A percentile compares a stretch with the other conserved stretches of the same genome.
Conservation (phyloP, 2,888 invertebrate species). For the Latrodectus elegans region DNA sequence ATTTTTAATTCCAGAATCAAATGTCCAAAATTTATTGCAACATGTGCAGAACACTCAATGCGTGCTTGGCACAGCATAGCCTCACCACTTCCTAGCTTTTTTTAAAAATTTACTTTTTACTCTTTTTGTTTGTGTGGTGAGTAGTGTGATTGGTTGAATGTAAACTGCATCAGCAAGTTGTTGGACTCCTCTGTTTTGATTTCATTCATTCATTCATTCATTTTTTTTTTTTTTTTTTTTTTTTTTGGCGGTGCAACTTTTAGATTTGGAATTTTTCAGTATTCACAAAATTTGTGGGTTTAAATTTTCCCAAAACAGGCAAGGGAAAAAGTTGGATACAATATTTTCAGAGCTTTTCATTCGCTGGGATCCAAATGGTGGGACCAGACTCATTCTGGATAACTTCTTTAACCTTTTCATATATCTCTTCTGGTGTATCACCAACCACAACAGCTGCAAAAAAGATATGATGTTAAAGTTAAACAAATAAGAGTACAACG, state of each 20-base stretch:
- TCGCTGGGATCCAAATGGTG: slow-evolving; percentile 96
- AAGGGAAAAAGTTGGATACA: background rate
- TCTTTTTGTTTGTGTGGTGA: no score
- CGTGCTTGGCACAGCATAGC: no score
- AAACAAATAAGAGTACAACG: no score
- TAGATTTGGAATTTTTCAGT: background rate
- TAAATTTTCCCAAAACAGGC: background rate
- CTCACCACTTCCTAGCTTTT: no score
- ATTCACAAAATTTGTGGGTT: background rate
- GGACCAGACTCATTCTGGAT: slow-evolving; percentile 96
- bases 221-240: no score
- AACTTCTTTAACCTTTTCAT: slow-evolving; percentile 93
- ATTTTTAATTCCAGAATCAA: no score
- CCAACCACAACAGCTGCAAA: slow-evolving; percentile 92
- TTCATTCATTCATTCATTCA: slow-evolving; percentile 7
- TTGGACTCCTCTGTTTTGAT: background rate
- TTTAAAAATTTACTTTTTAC: no score
- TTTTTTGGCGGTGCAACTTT: background rate
- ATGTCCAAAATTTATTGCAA: no score
- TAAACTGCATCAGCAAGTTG: background rate
- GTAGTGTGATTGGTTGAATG: slow-evolving; percentile 2
- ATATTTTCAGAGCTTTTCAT: slow-evolving; percentile 79
- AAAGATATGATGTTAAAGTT: background rate
- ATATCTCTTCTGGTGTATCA: slow-evolving; percentile 98
- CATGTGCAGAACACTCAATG: no score